A percentile compares a stretch with the other conserved stretches of the same genome.
These are phyloP conservation scores for Cassiopea andromeda DNA, from an alignment of 30 jellyfish, hydroid and myxozoan species.

Conservation along the genomic window DNA sequence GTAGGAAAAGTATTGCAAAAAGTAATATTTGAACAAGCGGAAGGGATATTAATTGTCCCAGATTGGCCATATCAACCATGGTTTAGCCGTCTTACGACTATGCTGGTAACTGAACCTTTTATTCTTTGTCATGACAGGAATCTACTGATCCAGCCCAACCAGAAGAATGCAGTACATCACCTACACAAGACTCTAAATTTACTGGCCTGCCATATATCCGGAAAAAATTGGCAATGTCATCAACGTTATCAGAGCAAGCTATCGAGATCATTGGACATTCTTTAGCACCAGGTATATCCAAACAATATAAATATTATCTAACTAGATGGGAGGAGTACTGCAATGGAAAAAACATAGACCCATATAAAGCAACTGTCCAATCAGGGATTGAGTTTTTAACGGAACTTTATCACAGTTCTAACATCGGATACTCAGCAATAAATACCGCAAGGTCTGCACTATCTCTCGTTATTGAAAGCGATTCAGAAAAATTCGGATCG, in stretches of 20 bases:
- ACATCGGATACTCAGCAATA: constrained; percentile 12
- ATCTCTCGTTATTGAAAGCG: constrained; percentile 24
- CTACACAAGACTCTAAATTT: constrained; percentile 19
- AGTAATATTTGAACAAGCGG: neutral
- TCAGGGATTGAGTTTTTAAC: constrained; percentile 19
- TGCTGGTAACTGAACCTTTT: constrained; percentile 8
- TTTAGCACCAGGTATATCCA: constrained; percentile 13
- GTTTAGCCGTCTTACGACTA: neutral
- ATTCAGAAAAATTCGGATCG: constrained; percentile 31
- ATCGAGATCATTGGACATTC: constrained; percentile 9
- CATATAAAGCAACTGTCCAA: neutral
- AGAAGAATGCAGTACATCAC: constrained; percentile 9
- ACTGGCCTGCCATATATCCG: constrained; percentile 19
- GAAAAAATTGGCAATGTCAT: constrained; percentile 4
- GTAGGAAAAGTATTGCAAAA: neutral
- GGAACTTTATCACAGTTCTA: constrained; percentile 21
- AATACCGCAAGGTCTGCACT: constrained; percentile 6
- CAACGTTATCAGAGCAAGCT: constrained; percentile 9
- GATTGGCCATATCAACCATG: constrained; percentile 36
- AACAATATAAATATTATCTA: neutral
- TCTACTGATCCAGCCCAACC: neutral
- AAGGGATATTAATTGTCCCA: constrained; percentile 5
- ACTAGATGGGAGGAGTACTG: constrained; percentile 17
- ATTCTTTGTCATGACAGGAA: constrained; percentile 2
- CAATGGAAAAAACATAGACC: neutral